Base-by-base conservation (phyloP, 2,113 vertebrate genomes). In the Solea senegalensis region DNA sequence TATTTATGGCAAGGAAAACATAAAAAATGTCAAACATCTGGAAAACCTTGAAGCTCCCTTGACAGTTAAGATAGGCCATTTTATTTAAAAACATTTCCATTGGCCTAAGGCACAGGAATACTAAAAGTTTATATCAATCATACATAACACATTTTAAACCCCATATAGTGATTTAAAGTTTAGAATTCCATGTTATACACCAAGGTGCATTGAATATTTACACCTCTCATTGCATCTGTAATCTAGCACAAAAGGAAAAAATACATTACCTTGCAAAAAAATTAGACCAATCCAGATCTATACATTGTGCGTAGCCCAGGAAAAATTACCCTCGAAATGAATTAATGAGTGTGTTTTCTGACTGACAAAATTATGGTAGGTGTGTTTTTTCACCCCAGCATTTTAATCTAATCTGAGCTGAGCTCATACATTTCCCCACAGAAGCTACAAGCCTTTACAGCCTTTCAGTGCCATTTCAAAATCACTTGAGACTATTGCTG, bases 101-200 rank as follows among this genome's bases (percentile, higher is more conserved):
- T 92, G 90, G 91, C 92, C 89, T 93, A 93, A 94, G 93, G 92
- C 92, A 94, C 90, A 92, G 90, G 90, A 92, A 92, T 88, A 90
- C 86, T 91, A 90, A 85, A 90, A 83, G 81, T 87, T 87, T 84
- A 86, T 82, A 87, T 75, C 76, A 87, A 84, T 81, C 83, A 87
- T 78, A 90, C 81, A 74, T 75, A 87, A 84, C 84, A 88, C 74
- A 74, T 84, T 80, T 85, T 80, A 78, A 85, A 86, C 69, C 77
- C 85, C 71, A 82, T 82, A 83, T 57, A 74, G 78, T 60, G 70
- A 85, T 80, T 86, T 83, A 85, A 82, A 78, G 72, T 84, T 82
- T 85, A 60, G 10, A 87, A 82, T 86, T 80, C 74, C 73, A 85
- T 81, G 82, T 78, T 77, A 67, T 83, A 87, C 50, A 77, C 55